Percentiles rank a stretch among this genome's conserved stretches.
These are phyloP conservation scores for Hiodon tergisus DNA, from an alignment of 2,113 vertebrate species.

Conservation along the genomic window DNA sequence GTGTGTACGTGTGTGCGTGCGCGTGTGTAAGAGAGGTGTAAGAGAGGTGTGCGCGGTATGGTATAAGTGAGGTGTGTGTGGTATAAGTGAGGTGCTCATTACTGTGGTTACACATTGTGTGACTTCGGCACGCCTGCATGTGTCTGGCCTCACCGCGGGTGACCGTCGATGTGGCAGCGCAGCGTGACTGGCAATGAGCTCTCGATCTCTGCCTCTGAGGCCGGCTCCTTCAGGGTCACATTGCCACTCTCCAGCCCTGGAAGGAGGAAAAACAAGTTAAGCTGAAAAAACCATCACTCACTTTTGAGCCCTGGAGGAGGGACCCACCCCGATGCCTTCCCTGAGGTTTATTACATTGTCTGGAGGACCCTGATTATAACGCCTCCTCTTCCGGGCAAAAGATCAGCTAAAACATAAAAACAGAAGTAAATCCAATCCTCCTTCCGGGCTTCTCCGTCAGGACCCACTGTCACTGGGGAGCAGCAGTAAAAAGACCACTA, in stretches of 20 bases:
- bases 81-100: no score
- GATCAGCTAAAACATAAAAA: no score
- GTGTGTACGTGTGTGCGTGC: no score
- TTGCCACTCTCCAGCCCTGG: slow-evolving; percentile 87
- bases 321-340: not conserved
- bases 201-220: slow-evolving; percentile 74
- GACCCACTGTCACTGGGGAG: not conserved
- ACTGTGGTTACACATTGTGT: no score
- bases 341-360: not conserved
- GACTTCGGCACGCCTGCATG: not conserved
- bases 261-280: not conserved
- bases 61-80: no score
- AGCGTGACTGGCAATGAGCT: slow-evolving; percentile 75
- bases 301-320: not conserved
- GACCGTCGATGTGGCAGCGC: slow-evolving; percentile 88
- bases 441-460: not conserved
- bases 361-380: not conserved
- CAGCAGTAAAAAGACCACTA: not conserved
- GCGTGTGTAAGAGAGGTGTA: no score
- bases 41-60: no score
- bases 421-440: not conserved
- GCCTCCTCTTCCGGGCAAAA: not conserved
- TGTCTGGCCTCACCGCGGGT: slow-evolving; percentile 79
- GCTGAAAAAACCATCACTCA: not conserved
- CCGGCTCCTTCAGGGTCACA: slow-evolving; percentile 80